These are phyloP conservation scores for Camelus dromedarius DNA, from an alignment of 2,113 vertebrate species.

Conservation along the genomic window DNA sequence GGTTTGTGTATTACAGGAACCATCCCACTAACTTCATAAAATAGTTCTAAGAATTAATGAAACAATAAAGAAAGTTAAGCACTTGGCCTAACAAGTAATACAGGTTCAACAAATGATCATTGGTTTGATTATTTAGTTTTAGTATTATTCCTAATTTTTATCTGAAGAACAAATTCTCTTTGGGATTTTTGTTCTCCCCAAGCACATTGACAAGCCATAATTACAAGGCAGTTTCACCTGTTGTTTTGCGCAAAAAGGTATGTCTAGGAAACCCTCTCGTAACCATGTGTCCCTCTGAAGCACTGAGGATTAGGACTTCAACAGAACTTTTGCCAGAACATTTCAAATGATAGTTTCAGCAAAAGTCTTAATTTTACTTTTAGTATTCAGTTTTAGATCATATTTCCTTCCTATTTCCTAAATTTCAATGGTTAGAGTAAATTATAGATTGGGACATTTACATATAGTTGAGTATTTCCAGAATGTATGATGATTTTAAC, in stretches of 20 bases:
- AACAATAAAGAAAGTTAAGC: not conserved
- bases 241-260: not conserved
- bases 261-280: not conserved
- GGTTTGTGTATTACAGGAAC: not conserved
- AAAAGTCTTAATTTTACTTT: slow-evolving; percentile 10
- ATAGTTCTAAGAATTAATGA: not conserved
- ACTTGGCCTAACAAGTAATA: not conserved
- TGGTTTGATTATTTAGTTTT: not conserved
- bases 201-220: not conserved
- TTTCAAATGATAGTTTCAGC: not conserved
- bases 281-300: not conserved
- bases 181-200: not conserved
- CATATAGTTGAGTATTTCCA: not conserved
- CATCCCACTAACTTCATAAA: not conserved
- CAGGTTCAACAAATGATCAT: not conserved
- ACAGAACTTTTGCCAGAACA: not conserved
- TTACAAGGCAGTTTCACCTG: not conserved
- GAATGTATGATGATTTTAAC: not conserved
- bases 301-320: not conserved
- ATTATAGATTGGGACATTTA: not conserved
- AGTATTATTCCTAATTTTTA: not conserved
- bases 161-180: not conserved
- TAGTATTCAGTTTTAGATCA: not conserved
- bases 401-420: not conserved
- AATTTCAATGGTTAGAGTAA: not conserved